These are phyloP conservation scores for Propithecus coquereli DNA, from an alignment of 2,113 vertebrate genomes.

Conservation along the genomic window DNA sequence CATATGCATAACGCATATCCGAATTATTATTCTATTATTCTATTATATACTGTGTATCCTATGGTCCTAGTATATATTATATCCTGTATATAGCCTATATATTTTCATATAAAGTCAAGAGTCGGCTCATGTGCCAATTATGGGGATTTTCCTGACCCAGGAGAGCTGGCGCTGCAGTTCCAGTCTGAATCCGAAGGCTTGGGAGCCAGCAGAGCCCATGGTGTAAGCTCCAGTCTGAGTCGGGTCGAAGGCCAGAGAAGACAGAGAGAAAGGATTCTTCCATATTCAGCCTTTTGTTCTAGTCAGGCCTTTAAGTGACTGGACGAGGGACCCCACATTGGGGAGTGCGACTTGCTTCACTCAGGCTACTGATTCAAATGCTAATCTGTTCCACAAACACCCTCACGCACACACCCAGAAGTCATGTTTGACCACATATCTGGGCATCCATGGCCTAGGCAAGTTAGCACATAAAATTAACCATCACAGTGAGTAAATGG, in stretches of 20 bases:
- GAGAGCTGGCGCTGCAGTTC: no score
- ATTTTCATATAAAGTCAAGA: not conserved
- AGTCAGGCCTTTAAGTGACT: not conserved
- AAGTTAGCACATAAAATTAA: no score
- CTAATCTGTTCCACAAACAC: not conserved
- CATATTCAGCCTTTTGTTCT: not conserved
- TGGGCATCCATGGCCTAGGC: not conserved
- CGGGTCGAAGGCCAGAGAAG: not conserved
- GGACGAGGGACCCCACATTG: no score
- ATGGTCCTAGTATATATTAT: not conserved
- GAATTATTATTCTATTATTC: not conserved
- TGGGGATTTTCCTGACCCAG: not conserved
- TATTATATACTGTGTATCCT: not conserved
- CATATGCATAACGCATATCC: not conserved
- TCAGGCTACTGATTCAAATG: accelerated
- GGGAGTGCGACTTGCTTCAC: not conserved
- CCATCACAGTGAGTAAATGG: not conserved
- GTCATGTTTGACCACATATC: not conserved
- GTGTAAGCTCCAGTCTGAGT: not conserved
- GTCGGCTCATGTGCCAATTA: not conserved
- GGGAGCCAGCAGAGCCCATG: not conserved
- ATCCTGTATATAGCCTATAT: not conserved
- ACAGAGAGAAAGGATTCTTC: not conserved
- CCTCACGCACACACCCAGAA: not conserved
- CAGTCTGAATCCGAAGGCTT: not conserved